A percentile compares a stretch with the other conserved stretches of the same genome.
Evolutionary conservation across 2,113 vertebrate genomes (phyloP).

Genomic region (Ophthalmolycus amberensis): DNA sequence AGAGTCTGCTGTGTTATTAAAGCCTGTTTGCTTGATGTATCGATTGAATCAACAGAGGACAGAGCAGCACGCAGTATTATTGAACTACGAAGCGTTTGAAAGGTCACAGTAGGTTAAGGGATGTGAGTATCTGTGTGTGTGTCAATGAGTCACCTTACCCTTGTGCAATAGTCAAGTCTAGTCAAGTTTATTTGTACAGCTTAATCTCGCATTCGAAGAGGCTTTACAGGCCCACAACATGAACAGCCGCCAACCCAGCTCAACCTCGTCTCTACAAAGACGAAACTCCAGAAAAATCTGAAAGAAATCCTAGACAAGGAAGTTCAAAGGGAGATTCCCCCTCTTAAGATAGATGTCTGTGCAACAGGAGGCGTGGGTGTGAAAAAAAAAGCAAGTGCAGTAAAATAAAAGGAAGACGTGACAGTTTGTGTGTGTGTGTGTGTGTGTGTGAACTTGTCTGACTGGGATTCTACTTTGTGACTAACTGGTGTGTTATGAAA

Average conservation of each 20-base stretch:
- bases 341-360: not conserved
- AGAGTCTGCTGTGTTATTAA: not conserved
- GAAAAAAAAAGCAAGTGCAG: not conserved
- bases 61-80: not conserved
- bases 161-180: slow-evolving; percentile 34
- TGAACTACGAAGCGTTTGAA: not conserved
- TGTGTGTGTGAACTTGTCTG: slow-evolving; percentile 14
- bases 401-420: not conserved
- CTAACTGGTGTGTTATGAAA: slow-evolving; percentile 34
- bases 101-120: slow-evolving; percentile 17
- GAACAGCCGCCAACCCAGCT: not conserved
- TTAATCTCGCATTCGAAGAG: slow-evolving; percentile 26
- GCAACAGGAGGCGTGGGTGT: not conserved
- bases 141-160: slow-evolving; percentile 29
- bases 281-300: slow-evolving; percentile 12
- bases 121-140: slow-evolving; percentile 23
- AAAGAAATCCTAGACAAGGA: not conserved
- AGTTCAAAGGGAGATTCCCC: slow-evolving; percentile 18
- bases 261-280: slow-evolving; percentile 21
- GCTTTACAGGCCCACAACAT: slow-evolving; percentile 8
- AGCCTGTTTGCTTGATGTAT: slow-evolving; percentile 5
- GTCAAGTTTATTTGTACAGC: slow-evolving; percentile 40
- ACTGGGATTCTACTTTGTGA: slow-evolving; percentile 35
- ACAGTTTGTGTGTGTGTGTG: slow-evolving; percentile 26
- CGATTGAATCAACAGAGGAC: not conserved